These are phyloP conservation scores for Falco cherrug DNA, from an alignment of 2,797 vertebrate genomes.

Conservation along the genomic window DNA sequence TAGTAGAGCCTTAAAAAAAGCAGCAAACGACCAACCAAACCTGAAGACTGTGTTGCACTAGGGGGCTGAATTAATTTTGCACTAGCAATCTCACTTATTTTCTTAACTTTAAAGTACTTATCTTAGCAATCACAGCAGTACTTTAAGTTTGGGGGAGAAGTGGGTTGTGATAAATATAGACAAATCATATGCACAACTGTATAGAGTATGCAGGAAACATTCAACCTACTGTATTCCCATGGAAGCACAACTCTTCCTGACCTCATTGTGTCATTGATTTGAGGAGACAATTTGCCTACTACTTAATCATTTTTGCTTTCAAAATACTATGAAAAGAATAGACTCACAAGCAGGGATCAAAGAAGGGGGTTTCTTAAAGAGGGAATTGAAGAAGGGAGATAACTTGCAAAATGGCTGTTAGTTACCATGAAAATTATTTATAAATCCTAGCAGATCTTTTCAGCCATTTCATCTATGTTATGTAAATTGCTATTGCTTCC, in stretches of 20 bases:
- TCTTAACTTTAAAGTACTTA: background rate
- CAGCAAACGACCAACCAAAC: background rate
- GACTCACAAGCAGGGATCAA: background rate
- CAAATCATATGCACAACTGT: background rate
- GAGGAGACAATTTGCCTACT: background rate
- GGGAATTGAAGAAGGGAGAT: background rate
- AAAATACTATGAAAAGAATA: background rate
- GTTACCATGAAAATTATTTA: background rate
- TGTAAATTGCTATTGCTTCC: slow-evolving; percentile 36
- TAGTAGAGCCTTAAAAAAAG: background rate
- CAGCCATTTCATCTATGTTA: background rate
- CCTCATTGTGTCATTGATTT: slow-evolving; percentile 39
- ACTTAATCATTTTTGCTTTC: background rate
- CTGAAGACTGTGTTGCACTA: background rate
- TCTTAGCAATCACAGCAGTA: background rate
- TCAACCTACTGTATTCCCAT: background rate
- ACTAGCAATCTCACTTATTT: background rate
- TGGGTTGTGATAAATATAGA: background rate
- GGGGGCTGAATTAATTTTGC: background rate
- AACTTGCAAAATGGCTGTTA: background rate
- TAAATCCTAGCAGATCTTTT: background rate
- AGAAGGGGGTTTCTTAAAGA: background rate
- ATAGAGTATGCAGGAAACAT: background rate
- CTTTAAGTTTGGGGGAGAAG: background rate
- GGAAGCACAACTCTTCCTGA: background rate